Conservation (phyloP, 2,888 invertebrate species). For the Eupithecia tripunctaria region DNA sequence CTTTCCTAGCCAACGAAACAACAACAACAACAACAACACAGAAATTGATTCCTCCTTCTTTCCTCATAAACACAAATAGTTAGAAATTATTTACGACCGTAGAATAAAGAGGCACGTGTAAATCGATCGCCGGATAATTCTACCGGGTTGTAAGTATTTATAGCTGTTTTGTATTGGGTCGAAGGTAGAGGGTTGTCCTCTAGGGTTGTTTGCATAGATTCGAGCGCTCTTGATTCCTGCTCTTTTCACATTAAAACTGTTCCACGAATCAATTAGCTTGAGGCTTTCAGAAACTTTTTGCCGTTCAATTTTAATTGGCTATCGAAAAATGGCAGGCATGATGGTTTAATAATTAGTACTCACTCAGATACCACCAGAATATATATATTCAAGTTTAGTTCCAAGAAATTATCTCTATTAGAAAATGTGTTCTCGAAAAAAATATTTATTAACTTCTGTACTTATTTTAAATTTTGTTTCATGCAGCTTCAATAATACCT, state of each 20-base stretch:
- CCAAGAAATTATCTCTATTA: not conserved
- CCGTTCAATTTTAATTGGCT: constrained; percentile 22
- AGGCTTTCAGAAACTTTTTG: constrained; percentile 14
- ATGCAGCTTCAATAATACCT: not conserved
- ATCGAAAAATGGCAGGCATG: not conserved
- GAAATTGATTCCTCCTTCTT: not conserved
- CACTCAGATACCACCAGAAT: not conserved
- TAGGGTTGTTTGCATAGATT: constrained; percentile 21
- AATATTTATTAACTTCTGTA: not conserved
- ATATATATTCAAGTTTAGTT: not conserved
- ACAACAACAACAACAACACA: not conserved
- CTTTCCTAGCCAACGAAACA: not conserved
- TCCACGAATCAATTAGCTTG: constrained; percentile 15
- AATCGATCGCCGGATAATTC: not conserved
- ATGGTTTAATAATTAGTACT: not conserved
- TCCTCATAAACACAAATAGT: not conserved
- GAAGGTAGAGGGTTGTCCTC: constrained; percentile 16
- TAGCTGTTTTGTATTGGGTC: constrained; percentile 13
- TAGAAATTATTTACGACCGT: not conserved
- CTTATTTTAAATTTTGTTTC: not conserved
- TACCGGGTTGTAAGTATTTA: not conserved
- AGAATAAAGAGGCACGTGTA: not conserved
- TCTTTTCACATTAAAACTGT: constrained; percentile 25
- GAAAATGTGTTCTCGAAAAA: not conserved
- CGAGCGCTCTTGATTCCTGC: constrained; percentile 17